Evolutionary conservation across 2,888 invertebrate species (phyloP).

Genomic region (Nipponacmea schrenckii): DNA sequence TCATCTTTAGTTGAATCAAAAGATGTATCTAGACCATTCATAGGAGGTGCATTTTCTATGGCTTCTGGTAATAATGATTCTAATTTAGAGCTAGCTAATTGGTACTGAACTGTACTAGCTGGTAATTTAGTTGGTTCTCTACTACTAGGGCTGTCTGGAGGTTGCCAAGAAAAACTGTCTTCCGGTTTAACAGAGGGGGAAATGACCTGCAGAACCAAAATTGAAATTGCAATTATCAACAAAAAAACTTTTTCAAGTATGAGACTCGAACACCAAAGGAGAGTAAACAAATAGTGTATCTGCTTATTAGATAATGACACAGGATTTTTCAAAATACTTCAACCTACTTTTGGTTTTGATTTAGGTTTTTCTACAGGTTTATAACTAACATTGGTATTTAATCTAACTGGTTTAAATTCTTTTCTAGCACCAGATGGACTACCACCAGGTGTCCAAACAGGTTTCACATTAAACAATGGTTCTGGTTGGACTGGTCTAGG

Average conservation of each 20-base stretch:
- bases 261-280: neutral
- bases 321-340: no score
- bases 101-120: slow-evolving; percentile 5
- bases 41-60: slow-evolving; percentile 13
- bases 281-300: no score
- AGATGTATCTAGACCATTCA: slow-evolving; percentile 28
- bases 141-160: slow-evolving; percentile 9
- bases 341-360: slow-evolving; percentile 16
- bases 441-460: slow-evolving; percentile 53
- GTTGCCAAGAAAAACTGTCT: slow-evolving; percentile 28
- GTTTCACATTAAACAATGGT: slow-evolving; percentile 36
- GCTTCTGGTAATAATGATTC: neutral
- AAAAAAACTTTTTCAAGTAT: no score
- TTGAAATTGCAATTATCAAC: no score
- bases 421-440: slow-evolving; percentile 37
- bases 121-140: slow-evolving; percentile 5
- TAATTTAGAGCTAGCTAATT: neutral
- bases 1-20: slow-evolving; percentile 38
- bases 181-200: slow-evolving; percentile 18
- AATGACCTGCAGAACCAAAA: neutral
- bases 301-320: no score
- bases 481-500: slow-evolving; percentile 14
- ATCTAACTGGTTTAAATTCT: slow-evolving; percentile 53
- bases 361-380: slow-evolving; percentile 17
- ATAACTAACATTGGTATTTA: slow-evolving; percentile 34